Base-by-base conservation (phyloP, 2,113 vertebrate genomes). In the Chinchilla lanigera region DNA sequence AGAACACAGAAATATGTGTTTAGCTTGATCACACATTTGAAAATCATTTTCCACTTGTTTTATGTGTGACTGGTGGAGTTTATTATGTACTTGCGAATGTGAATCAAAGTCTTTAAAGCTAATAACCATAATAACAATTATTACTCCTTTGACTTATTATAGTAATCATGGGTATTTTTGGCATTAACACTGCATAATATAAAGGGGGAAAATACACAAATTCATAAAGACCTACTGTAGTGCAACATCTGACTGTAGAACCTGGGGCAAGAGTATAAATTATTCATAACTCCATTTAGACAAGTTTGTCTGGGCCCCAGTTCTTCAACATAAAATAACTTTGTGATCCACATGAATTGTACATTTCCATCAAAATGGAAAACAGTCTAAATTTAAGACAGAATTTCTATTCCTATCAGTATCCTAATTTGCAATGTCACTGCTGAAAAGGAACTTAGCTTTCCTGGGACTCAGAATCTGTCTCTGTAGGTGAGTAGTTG, bases 51-150 rank as follows among this genome's bases (percentile, higher is more conserved):
- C 38, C 84, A 52, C 24, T 69, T 93, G 71, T 94, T 96, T 97
- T 95, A 93, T 90, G 89, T 96, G 52, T 89, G 56, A 94, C 89
- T 94, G 8, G 71, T 96, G 3, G 41, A 92, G 89, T 96, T 92
- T 97, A 94, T 97, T 96, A 92, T 97, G 44, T 86, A 87, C 71
- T 97, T 97, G n/a, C 92, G 56, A 93, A 96, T 89, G 38, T 71
- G 69, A 96, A 96, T 92, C 75, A 86, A 94, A 97, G 69, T 75
- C 89, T 97, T 95, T 87, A 95, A 85, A 94, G 58, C 47, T 96
- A 98, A 95, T 93, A 98, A 91, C 71, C 41, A 71, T 94, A 97
- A 97, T 95, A 89, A 97, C 33, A 93, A 96, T 94, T 96, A 95
- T 80, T 97, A 93, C 92, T 75, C 26, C 30, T 92, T 89, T 92